Percentiles rank a stretch among this genome's conserved stretches.
These are phyloP conservation scores for Tautogolabrus adspersus DNA, from an alignment of 2,113 vertebrate species.

Conservation along the genomic window DNA sequence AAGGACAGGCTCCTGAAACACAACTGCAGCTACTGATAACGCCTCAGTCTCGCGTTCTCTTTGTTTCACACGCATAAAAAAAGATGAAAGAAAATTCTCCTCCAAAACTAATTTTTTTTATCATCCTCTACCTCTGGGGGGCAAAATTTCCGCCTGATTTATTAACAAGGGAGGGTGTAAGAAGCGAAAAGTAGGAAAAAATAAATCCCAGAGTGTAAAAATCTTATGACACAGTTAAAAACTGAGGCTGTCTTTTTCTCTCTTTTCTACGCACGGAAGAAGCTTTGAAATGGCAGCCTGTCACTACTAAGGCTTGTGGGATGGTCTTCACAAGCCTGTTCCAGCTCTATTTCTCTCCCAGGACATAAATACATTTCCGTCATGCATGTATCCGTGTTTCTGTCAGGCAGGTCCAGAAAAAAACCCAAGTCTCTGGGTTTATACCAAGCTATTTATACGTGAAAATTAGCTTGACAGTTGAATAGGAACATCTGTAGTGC, in stretches of 20 bases:
- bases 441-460: slow-evolving; percentile 40
- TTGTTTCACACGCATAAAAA: slow-evolving; percentile 65
- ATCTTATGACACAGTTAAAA: slow-evolving; percentile 66
- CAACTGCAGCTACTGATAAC: slow-evolving; percentile 75
- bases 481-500: slow-evolving; percentile 41
- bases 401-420: slow-evolving; percentile 50
- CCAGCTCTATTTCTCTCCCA: slow-evolving; percentile 36
- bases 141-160: slow-evolving; percentile 59
- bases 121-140: slow-evolving; percentile 59
- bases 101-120: slow-evolving; percentile 65
- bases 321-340: slow-evolving; percentile 42
- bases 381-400: slow-evolving; percentile 51
- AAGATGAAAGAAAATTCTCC: slow-evolving; percentile 65
- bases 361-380: slow-evolving; percentile 49
- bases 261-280: slow-evolving; percentile 54
- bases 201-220: slow-evolving; percentile 60
- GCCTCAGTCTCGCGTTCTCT: slow-evolving; percentile 59
- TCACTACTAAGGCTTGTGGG: slow-evolving; percentile 66
- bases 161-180: slow-evolving; percentile 59
- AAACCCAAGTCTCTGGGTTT: slow-evolving; percentile 16
- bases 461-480: slow-evolving; percentile 51
- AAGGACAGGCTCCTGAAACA: slow-evolving; percentile 69
- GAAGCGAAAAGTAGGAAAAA: slow-evolving; percentile 15
- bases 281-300: slow-evolving; percentile 78
- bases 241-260: slow-evolving; percentile 55